phyloP scores from a whole-genome alignment of 2,797 vertebrate genomes.

The Hipposideros larvatus region DNA sequence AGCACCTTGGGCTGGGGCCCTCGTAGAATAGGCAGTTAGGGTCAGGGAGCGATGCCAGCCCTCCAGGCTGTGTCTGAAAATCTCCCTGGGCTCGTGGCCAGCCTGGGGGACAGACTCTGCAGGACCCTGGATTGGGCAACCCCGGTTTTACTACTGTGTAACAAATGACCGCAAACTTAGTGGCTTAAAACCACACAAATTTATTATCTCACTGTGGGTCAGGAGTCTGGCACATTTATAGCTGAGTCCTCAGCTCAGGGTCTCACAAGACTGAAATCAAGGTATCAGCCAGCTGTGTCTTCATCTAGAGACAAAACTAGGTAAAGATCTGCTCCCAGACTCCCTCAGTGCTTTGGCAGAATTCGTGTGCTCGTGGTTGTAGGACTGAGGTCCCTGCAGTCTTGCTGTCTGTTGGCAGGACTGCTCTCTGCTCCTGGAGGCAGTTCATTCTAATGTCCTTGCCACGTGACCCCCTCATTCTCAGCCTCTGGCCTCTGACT shows the following conservation, averaged over 20 bases:
- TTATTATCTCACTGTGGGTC: not conserved
- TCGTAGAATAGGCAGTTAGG: not conserved
- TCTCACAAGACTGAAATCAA: not conserved
- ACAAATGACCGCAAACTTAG: not conserved
- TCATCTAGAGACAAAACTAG: not conserved
- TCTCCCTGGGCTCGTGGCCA: not conserved
- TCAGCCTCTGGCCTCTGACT: not conserved
- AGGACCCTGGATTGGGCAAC: not conserved
- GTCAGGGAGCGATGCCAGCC: not conserved
- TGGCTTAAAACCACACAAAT: not conserved
- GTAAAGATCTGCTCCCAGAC: not conserved
- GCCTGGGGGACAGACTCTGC: not conserved
- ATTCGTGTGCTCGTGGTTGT: rapidly evolving
- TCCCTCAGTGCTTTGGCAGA: not conserved
- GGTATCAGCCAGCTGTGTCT: not conserved
- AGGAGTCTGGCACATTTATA: not conserved
- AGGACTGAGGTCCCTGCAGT: not conserved
- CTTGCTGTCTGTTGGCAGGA: not conserved
- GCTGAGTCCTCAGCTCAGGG: not conserved
- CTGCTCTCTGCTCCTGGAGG: not conserved
- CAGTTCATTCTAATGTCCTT: not conserved
- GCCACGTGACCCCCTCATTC: not conserved
- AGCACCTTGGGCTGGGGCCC: not conserved
- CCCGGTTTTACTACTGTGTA: not conserved
- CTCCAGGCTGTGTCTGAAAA: not conserved